phyloP scores from a whole-genome alignment of 2,797 vertebrate species.

The Sternarchorhynchus goeldii region DNA sequence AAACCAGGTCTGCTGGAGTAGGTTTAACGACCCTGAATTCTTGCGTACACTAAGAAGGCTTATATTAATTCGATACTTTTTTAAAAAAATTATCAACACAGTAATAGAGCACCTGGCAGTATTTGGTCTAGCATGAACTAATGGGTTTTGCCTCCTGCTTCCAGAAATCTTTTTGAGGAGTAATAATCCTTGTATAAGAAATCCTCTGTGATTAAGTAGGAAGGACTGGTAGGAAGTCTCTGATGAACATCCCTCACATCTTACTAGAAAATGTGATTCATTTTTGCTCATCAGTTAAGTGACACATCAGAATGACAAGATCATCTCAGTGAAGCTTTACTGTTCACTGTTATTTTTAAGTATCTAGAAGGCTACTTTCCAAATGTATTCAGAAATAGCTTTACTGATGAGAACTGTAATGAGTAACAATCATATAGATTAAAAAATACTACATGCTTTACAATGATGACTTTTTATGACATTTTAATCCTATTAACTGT shows the following conservation, averaged over 20 bases:
- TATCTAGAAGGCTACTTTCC: background rate
- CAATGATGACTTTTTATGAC: too few species aligned
- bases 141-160: too few species aligned
- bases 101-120: too few species aligned
- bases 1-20: too few species aligned
- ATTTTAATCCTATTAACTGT: too few species aligned
- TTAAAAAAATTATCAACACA: too few species aligned
- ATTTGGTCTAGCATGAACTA: too few species aligned
- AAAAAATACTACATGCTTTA: too few species aligned
- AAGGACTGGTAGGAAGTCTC: background rate
- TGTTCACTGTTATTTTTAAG: background rate
- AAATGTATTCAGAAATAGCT: background rate
- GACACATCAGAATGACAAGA: background rate
- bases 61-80: too few species aligned
- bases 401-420: background rate
- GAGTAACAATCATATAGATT: background rate
- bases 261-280: background rate
- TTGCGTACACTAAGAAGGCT: too few species aligned
- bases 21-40: too few species aligned
- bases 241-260: background rate
- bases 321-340: background rate
- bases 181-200: background rate
- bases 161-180: background rate
- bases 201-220: too few species aligned
- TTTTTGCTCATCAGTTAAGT: background rate